Percentiles rank a stretch among this genome's conserved stretches.
Conservation (phyloP, 2,797 vertebrate genomes). For the Harpagifer antarcticus region DNA sequence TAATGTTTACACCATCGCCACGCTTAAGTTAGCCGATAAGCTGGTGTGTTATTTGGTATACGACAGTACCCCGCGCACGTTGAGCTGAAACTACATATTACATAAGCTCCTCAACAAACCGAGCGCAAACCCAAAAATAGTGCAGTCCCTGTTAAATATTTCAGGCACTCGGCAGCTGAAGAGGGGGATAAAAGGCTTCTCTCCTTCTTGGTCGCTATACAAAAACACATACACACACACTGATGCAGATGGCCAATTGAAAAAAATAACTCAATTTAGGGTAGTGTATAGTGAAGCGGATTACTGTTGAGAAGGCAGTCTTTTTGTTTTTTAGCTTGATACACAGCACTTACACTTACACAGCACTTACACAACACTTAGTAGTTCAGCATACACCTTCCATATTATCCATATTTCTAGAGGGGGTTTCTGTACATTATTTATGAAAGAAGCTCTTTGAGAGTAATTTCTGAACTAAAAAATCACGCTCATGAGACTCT, state of each 20-base stretch:
- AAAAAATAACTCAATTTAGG: constrained; percentile 67
- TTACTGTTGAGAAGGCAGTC: constrained; percentile 65
- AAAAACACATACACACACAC: constrained; percentile 60
- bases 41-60: constrained; percentile 40
- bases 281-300: constrained; percentile 59
- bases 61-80: constrained; percentile 44
- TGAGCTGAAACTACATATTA: constrained; percentile 73
- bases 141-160: constrained; percentile 84
- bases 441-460: constrained; percentile 66
- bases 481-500: constrained; percentile 73
- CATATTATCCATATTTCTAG: constrained; percentile 25
- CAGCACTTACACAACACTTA: constrained; percentile 44
- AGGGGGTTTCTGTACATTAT: constrained; percentile 6
- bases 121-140: constrained; percentile 84
- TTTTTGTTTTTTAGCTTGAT: constrained; percentile 50
- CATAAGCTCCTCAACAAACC: constrained; percentile 80
- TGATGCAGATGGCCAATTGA: constrained; percentile 74
- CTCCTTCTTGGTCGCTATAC: constrained; percentile 59
- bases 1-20: constrained; percentile 19
- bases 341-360: no score
- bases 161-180: constrained; percentile 82
- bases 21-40: constrained; percentile 8
- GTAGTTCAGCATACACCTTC: constrained; percentile 42
- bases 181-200: constrained; percentile 72
- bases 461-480: constrained; percentile 66